These are phyloP conservation scores for Prionace glauca DNA, from an alignment of 2,797 vertebrate species.

Conservation along the genomic window DNA sequence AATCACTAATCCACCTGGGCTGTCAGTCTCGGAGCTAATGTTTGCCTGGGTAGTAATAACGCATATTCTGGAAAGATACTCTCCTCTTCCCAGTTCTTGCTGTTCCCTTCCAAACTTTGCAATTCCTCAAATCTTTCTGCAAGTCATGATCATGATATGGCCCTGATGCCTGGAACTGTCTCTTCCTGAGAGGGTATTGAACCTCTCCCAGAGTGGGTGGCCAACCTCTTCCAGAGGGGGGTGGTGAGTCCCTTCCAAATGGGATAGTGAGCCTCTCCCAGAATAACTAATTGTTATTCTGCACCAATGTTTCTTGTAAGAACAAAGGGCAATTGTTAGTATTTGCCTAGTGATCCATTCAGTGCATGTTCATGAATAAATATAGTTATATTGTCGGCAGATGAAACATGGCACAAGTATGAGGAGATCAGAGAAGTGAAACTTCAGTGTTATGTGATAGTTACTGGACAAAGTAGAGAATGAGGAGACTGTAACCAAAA, in stretches of 20 bases:
- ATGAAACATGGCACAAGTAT: background rate
- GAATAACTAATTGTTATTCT: too few species aligned
- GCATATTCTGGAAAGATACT: too few species aligned
- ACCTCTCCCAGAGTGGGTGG: too few species aligned
- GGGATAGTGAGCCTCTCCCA: background rate
- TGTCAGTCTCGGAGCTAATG: too few species aligned
- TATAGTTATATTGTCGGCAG: background rate
- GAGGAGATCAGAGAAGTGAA: background rate
- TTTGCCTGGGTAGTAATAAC: too few species aligned
- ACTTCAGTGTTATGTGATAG: background rate
- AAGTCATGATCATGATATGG: background rate
- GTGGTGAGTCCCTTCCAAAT: background rate
- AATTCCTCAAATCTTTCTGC: background rate
- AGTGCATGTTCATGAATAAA: background rate
- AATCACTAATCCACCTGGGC: too few species aligned
- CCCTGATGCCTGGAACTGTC: background rate
- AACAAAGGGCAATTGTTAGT: background rate
- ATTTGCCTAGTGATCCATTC: background rate
- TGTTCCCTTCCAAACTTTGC: too few species aligned
- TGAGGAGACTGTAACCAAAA: background rate
- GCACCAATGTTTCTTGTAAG: too few species aligned
- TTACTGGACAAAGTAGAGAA: background rate
- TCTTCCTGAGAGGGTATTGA: background rate
- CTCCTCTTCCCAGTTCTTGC: too few species aligned
- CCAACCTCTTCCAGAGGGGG: too few species aligned